Base-by-base conservation (phyloP, 1,140 invertebrate species). In the Stegodyphus mimosarum region DNA sequence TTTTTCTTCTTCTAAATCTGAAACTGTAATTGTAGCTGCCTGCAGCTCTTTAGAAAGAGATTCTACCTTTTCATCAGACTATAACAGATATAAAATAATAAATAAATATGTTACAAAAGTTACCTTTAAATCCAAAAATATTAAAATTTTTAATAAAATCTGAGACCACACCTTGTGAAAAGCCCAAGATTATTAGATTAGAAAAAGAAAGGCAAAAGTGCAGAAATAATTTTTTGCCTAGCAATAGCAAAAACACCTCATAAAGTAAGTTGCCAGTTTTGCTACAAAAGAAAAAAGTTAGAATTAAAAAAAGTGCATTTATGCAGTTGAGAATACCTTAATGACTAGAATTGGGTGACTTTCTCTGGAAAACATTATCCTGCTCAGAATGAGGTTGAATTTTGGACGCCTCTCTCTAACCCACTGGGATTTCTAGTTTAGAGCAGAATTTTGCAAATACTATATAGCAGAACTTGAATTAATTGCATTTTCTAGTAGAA, bases 1-100 rank as follows among this genome's bases (percentile, higher is more conserved):
- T 87, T 95, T 95, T 89, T 98, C 96, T 86, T 98, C 96, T 88
- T 96, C 95, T 71, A 93, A 92, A 87, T 96, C 94, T 13, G 93
- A 90, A 1, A 98, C 92, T 0, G 93, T 92, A 13, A 92, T 92
- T 88, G 94, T 94, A n/a, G 97, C 91, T 73, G 93, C 92, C 87
- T 95, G 94, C 77, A 98, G 91, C 88, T 98, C 96, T 89, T 94
- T 94, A 66, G 93, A 94, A 83, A 95, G 94, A 77, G 93, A 93
- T 88, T 97, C 96, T 78, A 94, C 94, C 88, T 93, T 93, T 89
- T 96, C 95, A 90, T 96, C 95, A 18, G 93, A 79, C 86, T 87
- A 52, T 5, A 75, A 17, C 1, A 33, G 33, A 33, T 33, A 33
- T 3, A 33, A 33, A 33, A 33, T 33, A 33, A 33, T 33, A 33